These are phyloP conservation scores for Pharmacophagus antenor DNA, from an alignment of 2,888 invertebrate genomes.

Conservation along the genomic window DNA sequence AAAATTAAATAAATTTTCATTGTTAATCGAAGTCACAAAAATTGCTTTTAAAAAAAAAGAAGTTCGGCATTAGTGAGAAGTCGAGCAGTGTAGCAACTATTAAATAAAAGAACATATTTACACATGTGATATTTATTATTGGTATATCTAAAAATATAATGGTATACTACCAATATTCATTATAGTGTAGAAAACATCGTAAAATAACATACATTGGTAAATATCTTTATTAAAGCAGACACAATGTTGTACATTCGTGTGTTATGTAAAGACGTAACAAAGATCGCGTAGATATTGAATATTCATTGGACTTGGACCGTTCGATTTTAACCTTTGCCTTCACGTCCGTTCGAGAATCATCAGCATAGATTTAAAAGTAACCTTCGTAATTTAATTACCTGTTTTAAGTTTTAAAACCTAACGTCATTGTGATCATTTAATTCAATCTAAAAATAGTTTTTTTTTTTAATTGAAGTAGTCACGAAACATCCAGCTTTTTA, in stretches of 20 bases:
- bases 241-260: slow-evolving; percentile 7
- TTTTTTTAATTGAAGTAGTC: too few relatives aligned
- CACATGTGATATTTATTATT: neutral
- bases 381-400: slow-evolving; percentile 12
- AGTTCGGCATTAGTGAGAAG: too few relatives aligned
- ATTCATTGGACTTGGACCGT: slow-evolving; percentile 42
- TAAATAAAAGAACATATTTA: too few relatives aligned
- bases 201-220: neutral
- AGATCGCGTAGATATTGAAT: slow-evolving; percentile 39
- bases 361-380: slow-evolving; percentile 32
- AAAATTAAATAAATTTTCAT: too few relatives aligned
- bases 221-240: neutral
- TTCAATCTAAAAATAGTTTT: neutral
- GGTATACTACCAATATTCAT: too few relatives aligned
- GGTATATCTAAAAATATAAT: neutral
- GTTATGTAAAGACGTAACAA: slow-evolving; percentile 40
- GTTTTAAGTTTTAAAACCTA: neutral
- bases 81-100: too few relatives aligned
- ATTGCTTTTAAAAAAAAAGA: too few relatives aligned
- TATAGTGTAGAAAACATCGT: neutral
- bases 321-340: slow-evolving; percentile 38
- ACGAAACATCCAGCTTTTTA: too few relatives aligned
- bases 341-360: slow-evolving; percentile 36
- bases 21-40: too few relatives aligned
- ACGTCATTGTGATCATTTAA: neutral